Evolutionary conservation across 2,797 vertebrate species (phyloP), one percentile per base, ranked within the genome.

Genomic region (Sebastes vulpes): DNA sequence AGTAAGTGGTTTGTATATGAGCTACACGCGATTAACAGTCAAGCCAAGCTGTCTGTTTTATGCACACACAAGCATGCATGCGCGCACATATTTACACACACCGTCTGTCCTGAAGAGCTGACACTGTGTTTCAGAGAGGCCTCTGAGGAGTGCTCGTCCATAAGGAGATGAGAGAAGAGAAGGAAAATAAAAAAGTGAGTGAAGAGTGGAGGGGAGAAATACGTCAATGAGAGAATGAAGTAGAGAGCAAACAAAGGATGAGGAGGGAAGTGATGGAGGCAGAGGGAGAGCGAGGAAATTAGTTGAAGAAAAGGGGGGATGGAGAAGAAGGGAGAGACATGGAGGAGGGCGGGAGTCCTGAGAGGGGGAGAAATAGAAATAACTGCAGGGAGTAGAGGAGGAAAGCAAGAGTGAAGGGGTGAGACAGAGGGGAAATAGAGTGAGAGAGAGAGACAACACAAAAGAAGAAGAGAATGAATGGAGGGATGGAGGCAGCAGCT

Each of bases 401-500:
- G 38, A 38, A 35, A 29, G 26, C 32, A 18, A 50, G 20, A 46
- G 63, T 9, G 23, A 29, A 18, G 12, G 60, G 26, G 60, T 20
- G 60, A 28, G 58, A n/a, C 18, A 50, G 21, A 42, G 32, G 10
- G 56, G 3, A 21, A 18, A 26, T 16, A 28, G 38, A 8, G 20
- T 14, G 2, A 6, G 54, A 48, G 60, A 53, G 75, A 70, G 50
- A 32, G 59, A 59, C 9, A 21, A 63, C 26, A 79, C 26, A 68
- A 35, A 69, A 35, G 28, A 53, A 31, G 68, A 54, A 46, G 63
- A 63, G 72, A 42, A 6, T 68, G 72, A 52, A 72, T 23, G 69
- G 68, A 72, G 66, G 77, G 71, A 82, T 75, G 72, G 67, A 83
- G 60, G 72, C 75, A 83, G 89, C 65, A 67, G 81, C 46, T 84